phyloP scores from a whole-genome alignment of 2,888 invertebrate genomes.

The Epinotia bilunana region DNA sequence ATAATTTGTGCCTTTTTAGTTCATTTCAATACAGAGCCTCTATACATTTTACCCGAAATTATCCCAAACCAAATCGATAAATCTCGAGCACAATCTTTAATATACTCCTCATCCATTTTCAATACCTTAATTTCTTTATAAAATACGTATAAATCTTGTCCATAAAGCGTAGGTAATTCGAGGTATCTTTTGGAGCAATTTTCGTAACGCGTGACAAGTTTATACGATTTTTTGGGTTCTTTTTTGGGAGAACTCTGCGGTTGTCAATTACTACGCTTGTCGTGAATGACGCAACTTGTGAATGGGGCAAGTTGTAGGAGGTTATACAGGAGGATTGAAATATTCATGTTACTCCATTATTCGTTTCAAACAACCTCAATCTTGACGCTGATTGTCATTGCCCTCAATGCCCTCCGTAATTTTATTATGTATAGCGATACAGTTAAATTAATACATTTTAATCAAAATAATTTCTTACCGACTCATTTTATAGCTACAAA shows the following conservation, averaged over 20 bases:
- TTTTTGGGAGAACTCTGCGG: slow-evolving; percentile 63
- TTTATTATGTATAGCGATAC: too few relatives aligned
- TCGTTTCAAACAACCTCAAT: too few relatives aligned
- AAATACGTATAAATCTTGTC: slow-evolving; percentile 73
- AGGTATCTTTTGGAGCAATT: slow-evolving; percentile 59
- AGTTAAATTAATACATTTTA: too few relatives aligned
- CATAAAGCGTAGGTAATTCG: slow-evolving; percentile 59
- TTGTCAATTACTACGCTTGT: slow-evolving; percentile 77
- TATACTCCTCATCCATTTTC: slow-evolving; percentile 47
- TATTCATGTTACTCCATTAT: background rate
- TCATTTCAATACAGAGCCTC: slow-evolving; percentile 38
- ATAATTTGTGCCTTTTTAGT: slow-evolving; percentile 21
- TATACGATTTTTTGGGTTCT: slow-evolving; percentile 61
- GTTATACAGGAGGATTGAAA: slow-evolving; percentile 54
- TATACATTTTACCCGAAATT: slow-evolving; percentile 43
- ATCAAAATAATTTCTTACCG: too few relatives aligned
- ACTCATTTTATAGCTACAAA: too few relatives aligned
- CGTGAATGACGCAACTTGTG: slow-evolving; percentile 57
- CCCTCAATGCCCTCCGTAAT: too few relatives aligned
- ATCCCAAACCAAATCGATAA: slow-evolving; percentile 48
- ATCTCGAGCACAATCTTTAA: slow-evolving; percentile 48
- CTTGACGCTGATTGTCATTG: too few relatives aligned
- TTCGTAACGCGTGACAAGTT: slow-evolving; percentile 68
- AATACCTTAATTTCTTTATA: slow-evolving; percentile 67
- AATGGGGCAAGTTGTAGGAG: slow-evolving; percentile 48